A percentile compares a stretch with the other conserved stretches of the same genome.
Conservation (phyloP, 2,888 invertebrate genomes). For the Sphinx pinastri region DNA sequence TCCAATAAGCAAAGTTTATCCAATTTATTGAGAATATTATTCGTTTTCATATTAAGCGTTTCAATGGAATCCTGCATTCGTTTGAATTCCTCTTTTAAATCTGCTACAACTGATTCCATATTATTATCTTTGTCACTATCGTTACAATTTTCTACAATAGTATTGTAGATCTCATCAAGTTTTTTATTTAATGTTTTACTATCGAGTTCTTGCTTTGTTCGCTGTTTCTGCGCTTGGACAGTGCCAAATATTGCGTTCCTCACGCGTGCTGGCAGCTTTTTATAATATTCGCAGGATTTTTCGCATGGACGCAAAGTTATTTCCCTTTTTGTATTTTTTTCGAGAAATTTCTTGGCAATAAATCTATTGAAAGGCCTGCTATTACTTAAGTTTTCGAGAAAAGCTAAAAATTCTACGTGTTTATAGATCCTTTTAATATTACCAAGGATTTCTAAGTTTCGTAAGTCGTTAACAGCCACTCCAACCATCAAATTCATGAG, state of each 20-base stretch:
- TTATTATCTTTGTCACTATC: not conserved
- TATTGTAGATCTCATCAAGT: conserved; percentile 41
- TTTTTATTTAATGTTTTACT: conserved; percentile 50
- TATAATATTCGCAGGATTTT: conserved; percentile 38
- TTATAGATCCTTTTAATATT: conserved; percentile 81
- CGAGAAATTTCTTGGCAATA: conserved; percentile 33
- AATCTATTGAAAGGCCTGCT: conserved; percentile 34
- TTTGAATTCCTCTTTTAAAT: conserved; percentile 5
- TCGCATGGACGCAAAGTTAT: conserved; percentile 24
- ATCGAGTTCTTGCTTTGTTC: conserved; percentile 56
- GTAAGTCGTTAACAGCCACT: conserved; percentile 84
- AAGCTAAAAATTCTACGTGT: conserved; percentile 77
- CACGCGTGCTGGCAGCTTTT: conserved; percentile 58
- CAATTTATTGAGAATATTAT: conserved; percentile 7
- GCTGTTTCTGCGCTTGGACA: conserved; percentile 61
- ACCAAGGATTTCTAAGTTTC: conserved; percentile 80
- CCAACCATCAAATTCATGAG: conserved; percentile 85
- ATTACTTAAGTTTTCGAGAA: conserved; percentile 41
- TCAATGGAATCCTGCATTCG: not conserved
- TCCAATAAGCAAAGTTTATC: not conserved
- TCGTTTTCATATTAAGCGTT: not conserved
- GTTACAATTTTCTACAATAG: not conserved
- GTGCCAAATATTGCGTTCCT: conserved; percentile 68
- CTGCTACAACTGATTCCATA: not conserved
- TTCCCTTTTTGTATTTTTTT: conserved; percentile 33